Evolutionary conservation across 2,888 invertebrate species (phyloP), one percentile per base, ranked within the genome.

Genomic region (Gymnoscelis rufifasciata): DNA sequence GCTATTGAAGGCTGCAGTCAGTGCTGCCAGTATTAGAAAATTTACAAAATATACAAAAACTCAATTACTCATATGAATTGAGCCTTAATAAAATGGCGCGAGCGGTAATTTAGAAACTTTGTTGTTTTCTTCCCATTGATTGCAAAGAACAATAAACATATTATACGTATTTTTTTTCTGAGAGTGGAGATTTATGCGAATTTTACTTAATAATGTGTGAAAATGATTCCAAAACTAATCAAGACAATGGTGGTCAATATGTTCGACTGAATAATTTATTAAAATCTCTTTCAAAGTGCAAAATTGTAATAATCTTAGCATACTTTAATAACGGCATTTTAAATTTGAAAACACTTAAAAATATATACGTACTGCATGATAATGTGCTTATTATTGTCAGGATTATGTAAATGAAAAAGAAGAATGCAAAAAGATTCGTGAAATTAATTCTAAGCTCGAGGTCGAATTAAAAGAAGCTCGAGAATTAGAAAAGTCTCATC

Each of bases 401-500:
- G 78, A 77, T 43, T 80, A 68, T 51, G 39, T 56, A 23, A 78
- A 72, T 27, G 76, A 78, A 60, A 78, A 62, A 54, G 78, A 83
- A 41, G 83, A 86, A 52, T 72, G 67, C 43, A 79, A 68, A 49
- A 77, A 62, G 51, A 49, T 82, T 51, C 70, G 70, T 13, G 83
- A 84, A 57, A 57, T 62, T 11, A 83, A 83, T 54, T 45, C 57
- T 8, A 84, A 75, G 61, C 59, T 87, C 44, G 77, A 80, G 64
- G 43, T 69, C 3, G 84, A 87, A 58, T 51, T 88, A 28, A 75
- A 71, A 59, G 79, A 83, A 62, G 56, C 73, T 1, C 71, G 74
- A 5, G 86, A 88, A 58, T 62, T 79, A 38, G 86, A 84, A 64
- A 86, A 87, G 53, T 80, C 83, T 0, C 83, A 87, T 59, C 78